Conservation (phyloP, 2,113 vertebrate species). For the Myocastor coypus region DNA sequence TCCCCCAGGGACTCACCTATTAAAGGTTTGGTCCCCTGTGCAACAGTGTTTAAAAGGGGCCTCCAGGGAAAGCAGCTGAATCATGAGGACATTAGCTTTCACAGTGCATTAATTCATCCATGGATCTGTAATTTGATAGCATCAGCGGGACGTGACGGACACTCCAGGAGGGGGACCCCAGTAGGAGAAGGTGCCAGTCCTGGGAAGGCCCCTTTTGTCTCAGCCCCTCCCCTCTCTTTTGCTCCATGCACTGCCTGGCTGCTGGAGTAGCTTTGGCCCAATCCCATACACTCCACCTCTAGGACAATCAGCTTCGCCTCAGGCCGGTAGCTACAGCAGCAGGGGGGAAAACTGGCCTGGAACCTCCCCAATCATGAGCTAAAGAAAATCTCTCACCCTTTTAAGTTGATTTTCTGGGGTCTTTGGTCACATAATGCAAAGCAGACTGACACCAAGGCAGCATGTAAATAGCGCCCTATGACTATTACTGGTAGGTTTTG, state of each 20-base stretch:
- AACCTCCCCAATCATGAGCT: background rate
- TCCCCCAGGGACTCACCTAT: background rate
- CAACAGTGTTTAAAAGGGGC: background rate
- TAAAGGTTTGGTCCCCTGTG: background rate
- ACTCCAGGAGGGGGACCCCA: background rate
- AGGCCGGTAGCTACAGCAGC: too few relatives aligned
- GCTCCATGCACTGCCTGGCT: background rate
- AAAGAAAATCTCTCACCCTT: background rate
- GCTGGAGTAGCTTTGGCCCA: background rate
- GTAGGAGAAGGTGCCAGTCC: background rate
- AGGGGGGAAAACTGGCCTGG: background rate
- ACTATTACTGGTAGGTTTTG: background rate
- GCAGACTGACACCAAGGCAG: background rate
- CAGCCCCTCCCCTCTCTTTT: background rate
- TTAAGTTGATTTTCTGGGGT: background rate
- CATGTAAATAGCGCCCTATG: background rate
- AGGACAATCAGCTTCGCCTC: background rate
- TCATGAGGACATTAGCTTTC: background rate
- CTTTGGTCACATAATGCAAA: background rate
- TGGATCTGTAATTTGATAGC: background rate
- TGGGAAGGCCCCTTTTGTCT: background rate
- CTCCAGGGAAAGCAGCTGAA: background rate
- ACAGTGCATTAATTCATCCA: background rate
- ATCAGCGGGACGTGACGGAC: background rate
- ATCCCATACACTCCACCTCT: background rate